Evolutionary conservation across 2,797 vertebrate genomes (phyloP).

Genomic region (Selene dorsalis): DNA sequence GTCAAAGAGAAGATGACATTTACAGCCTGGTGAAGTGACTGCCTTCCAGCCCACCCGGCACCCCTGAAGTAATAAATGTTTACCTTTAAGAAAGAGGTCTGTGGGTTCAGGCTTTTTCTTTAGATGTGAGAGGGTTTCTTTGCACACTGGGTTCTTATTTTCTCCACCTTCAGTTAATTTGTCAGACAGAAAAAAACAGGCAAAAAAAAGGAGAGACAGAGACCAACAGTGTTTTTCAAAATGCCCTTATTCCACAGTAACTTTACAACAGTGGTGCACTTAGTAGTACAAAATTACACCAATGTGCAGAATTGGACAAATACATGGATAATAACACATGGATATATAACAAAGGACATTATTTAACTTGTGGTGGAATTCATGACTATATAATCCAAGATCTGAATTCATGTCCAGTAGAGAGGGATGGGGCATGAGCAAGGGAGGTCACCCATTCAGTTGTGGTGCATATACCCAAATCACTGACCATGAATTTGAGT

Average conservation of each 20-base stretch:
- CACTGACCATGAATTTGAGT: too few relatives aligned
- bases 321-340: not conserved
- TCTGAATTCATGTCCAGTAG: too few relatives aligned
- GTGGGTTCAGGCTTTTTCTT: conserved; percentile 51
- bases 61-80: conserved; percentile 98
- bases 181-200: conserved; percentile 82
- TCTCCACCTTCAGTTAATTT: conserved; percentile 82
- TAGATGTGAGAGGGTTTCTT: conserved; percentile 51
- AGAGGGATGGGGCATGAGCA: too few relatives aligned
- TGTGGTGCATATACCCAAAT: too few relatives aligned
- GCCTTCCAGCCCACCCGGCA: conserved; percentile 91
- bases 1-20: conserved; percentile 98
- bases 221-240: not conserved
- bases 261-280: not conserved
- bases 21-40: conserved; percentile 93
- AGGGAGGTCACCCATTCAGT: too few relatives aligned
- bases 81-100: conserved; percentile 92
- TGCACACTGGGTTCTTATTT: conserved; percentile 81
- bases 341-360: not conserved
- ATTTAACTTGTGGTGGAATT: not conserved
- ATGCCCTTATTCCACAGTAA: not conserved
- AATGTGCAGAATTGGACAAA: not conserved
- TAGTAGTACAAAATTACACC: not conserved
- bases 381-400: not conserved
- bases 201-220: not conserved